These are phyloP conservation scores for Phaonia tiefii DNA, from an alignment of 2,888 invertebrate genomes.

Conservation along the genomic window DNA sequence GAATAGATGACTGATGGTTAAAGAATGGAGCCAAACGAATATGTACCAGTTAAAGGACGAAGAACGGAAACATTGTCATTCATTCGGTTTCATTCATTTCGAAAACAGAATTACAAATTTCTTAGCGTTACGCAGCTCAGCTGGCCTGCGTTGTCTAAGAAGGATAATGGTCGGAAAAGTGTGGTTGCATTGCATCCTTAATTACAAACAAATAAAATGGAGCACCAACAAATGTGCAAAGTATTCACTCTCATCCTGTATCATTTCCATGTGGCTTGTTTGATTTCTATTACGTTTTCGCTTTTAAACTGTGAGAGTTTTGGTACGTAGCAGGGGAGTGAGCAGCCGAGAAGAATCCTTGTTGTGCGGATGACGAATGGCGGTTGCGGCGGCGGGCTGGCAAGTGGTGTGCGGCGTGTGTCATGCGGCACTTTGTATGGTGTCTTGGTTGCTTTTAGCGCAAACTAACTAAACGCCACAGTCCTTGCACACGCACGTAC, in stretches of 20 bases:
- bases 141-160: neutral
- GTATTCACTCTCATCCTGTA: neutral
- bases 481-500: slow-evolving; percentile 52
- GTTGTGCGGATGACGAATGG: slow-evolving; percentile 29
- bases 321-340: slow-evolving; percentile 32
- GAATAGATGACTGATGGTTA: slow-evolving; percentile 26
- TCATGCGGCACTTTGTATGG: neutral
- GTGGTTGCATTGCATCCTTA: slow-evolving; percentile 73
- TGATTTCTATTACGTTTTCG: neutral
- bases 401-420: slow-evolving; percentile 43
- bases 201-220: slow-evolving; percentile 77
- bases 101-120: slow-evolving; percentile 46
- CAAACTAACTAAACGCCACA: slow-evolving; percentile 63
- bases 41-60: too few relatives aligned
- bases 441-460: slow-evolving; percentile 51
- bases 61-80: slow-evolving; percentile 37
- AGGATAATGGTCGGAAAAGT: slow-evolving; percentile 35
- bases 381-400: slow-evolving; percentile 68
- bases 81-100: too few relatives aligned
- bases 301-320: slow-evolving; percentile 22
- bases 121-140: neutral
- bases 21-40: slow-evolving; percentile 15
- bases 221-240: neutral
- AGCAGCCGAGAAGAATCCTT: slow-evolving; percentile 67
- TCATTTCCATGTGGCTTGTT: neutral